These are phyloP conservation scores for Whitmania pigra DNA, from an alignment of 1,140 invertebrate genomes.

Conservation along the genomic window DNA sequence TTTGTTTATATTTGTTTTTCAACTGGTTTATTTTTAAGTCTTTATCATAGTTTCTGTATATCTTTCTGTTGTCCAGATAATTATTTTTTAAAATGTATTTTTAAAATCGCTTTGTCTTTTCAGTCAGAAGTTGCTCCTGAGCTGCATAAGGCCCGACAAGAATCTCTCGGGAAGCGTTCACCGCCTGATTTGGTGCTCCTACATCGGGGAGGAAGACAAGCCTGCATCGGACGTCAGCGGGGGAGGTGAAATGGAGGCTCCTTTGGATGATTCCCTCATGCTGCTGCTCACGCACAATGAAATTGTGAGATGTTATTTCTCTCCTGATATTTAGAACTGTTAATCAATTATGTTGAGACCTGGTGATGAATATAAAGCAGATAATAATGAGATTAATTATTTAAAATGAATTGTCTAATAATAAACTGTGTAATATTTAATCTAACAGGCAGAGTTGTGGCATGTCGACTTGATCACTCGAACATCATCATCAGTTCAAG, in stretches of 20 bases:
- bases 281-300: slow-evolving; percentile 66
- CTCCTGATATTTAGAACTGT: neutral
- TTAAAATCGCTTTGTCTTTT: neutral
- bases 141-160: slow-evolving; percentile 47
- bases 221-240: slow-evolving; percentile 26
- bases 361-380: neutral
- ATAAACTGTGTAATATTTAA: no score
- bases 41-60: no score
- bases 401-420: no score
- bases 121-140: slow-evolving; percentile 35
- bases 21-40: neutral
- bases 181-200: slow-evolving; percentile 79
- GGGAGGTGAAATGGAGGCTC: slow-evolving; percentile 46
- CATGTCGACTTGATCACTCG: neutral
- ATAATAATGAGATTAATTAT: no score
- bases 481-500: neutral
- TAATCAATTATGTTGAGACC: neutral
- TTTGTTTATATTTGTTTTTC: slow-evolving; percentile 30
- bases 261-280: slow-evolving; percentile 56
- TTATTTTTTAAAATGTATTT: no score
- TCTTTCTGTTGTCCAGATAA: no score
- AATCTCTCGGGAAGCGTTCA: slow-evolving; percentile 40
- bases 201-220: slow-evolving; percentile 54
- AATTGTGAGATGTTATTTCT: slow-evolving; percentile 46
- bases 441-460: neutral